These are phyloP conservation scores for Delia radicum DNA, from an alignment of 1,140 invertebrate genomes.

Conservation along the genomic window DNA sequence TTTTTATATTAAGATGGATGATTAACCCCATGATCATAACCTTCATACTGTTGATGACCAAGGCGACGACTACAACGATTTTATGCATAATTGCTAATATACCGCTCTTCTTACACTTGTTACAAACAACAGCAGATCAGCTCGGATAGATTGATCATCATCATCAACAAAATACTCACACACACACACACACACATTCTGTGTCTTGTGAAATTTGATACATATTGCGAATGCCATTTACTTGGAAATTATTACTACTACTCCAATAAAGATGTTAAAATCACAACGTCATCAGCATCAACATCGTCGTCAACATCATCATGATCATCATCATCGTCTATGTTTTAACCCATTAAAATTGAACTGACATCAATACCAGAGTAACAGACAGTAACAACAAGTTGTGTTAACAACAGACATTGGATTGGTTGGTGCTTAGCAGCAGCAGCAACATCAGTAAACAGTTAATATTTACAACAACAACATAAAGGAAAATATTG, in stretches of 20 bases:
- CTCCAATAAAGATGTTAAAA: constrained; percentile 12
- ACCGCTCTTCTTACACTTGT: background rate
- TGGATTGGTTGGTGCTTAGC: background rate
- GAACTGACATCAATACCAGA: background rate
- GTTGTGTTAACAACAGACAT: background rate
- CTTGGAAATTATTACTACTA: background rate
- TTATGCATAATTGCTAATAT: background rate
- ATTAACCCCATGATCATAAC: background rate
- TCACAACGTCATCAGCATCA: background rate
- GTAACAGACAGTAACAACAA: background rate
- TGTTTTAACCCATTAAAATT: background rate
- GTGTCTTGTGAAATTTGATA: constrained; percentile 9
- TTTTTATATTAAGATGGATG: background rate
- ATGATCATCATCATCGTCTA: background rate
- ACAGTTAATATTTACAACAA: background rate
- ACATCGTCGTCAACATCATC: background rate
- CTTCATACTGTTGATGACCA: background rate
- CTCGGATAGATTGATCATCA: background rate
- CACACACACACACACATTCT: too few relatives aligned
- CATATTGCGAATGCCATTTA: background rate
- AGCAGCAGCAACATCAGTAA: background rate
- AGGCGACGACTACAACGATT: background rate
- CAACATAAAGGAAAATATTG: background rate
- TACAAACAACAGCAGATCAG: background rate
- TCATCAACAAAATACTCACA: background rate